These are phyloP conservation scores for Cyaniris semiargus DNA, from an alignment of 2,888 invertebrate genomes.

Conservation along the genomic window DNA sequence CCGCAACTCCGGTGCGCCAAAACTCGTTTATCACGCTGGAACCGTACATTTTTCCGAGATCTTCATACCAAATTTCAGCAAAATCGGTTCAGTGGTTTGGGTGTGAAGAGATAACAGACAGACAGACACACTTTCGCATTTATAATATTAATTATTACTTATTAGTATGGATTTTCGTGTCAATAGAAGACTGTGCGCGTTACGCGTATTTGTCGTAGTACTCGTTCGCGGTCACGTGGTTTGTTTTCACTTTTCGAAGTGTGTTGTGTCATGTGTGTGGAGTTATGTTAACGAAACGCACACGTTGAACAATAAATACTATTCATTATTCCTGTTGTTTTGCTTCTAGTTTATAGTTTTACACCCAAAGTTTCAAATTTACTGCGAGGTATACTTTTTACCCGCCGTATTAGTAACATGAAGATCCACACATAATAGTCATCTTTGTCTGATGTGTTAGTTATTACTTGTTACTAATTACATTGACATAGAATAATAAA, in stretches of 20 bases:
- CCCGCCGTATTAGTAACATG: no score
- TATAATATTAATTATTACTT: no score
- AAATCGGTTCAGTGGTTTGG: no score
- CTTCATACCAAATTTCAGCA: no score
- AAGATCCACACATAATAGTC: background rate
- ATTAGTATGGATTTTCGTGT: no score
- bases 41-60: no score
- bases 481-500: no score
- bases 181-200: background rate
- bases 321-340: slow-evolving; percentile 9
- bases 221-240: background rate
- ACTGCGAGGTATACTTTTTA: background rate
- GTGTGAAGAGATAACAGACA: no score
- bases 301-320: slow-evolving; percentile 25
- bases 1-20: no score
- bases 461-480: background rate
- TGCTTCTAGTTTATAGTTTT: no score
- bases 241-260: background rate
- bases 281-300: slow-evolving; percentile 17
- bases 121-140: no score
- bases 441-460: background rate
- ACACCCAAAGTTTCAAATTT: background rate
- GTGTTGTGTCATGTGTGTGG: background rate
- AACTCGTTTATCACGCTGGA: no score
- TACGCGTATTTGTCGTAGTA: background rate